A percentile compares a stretch with the other conserved stretches of the same genome.
Conservation (phyloP, 2,888 invertebrate genomes). For the Eilema griseolum region DNA sequence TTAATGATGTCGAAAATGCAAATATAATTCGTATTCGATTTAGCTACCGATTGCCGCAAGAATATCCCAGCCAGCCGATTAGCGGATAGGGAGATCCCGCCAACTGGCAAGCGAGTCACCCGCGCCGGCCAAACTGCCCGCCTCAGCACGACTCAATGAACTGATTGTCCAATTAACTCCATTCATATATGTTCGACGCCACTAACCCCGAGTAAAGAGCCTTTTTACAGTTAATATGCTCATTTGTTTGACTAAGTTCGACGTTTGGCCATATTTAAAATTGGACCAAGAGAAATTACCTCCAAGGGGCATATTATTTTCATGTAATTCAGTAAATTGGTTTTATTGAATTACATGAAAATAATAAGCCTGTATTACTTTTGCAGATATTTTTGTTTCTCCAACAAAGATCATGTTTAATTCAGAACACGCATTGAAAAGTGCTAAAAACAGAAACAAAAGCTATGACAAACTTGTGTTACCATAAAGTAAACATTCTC, state of each 20-base stretch:
- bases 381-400: slow-evolving; percentile 35
- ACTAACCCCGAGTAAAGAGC: slow-evolving; percentile 67
- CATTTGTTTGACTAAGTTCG: slow-evolving; percentile 63
- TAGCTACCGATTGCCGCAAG: slow-evolving; percentile 53
- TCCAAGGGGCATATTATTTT: too few relatives aligned
- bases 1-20: slow-evolving; percentile 26
- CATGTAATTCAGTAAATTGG: background rate
- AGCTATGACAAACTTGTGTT: slow-evolving; percentile 55
- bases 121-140: slow-evolving; percentile 74
- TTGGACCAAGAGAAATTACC: slow-evolving; percentile 21
- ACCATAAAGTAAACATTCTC: slow-evolving; percentile 51
- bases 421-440: slow-evolving; percentile 47
- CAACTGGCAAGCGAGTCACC: slow-evolving; percentile 77
- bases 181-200: slow-evolving; percentile 77
- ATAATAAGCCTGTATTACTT: background rate
- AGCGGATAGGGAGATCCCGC: slow-evolving; percentile 67
- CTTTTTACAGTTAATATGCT: slow-evolving; percentile 69
- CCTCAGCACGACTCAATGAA: slow-evolving; percentile 78
- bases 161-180: slow-evolving; percentile 81
- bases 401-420: slow-evolving; percentile 33
- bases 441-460: slow-evolving; percentile 44
- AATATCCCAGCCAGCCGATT: slow-evolving; percentile 69
- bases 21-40: slow-evolving; percentile 41
- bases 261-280: slow-evolving; percentile 54
- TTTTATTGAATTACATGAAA: too few relatives aligned